Evolutionary conservation across 2,113 vertebrate species (phyloP).

Genomic region (Eubucco bourcierii): DNA sequence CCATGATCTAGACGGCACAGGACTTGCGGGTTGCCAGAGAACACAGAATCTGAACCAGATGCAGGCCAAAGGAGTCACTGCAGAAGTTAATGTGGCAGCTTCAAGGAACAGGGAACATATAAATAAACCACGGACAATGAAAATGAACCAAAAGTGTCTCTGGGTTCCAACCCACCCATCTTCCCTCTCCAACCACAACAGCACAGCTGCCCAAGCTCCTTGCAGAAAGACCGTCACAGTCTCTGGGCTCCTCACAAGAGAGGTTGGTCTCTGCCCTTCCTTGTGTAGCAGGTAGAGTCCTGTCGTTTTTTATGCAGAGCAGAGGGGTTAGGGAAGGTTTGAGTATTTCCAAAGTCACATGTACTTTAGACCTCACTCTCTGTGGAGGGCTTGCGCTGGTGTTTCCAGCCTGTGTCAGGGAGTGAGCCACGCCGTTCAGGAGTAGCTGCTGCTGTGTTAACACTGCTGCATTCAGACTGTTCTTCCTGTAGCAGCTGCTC

Average conservation of each 20-base stretch:
- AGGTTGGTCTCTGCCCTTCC: conserved; percentile 28
- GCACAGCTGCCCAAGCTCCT: conserved; percentile 31
- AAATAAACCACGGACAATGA: conserved; percentile 69
- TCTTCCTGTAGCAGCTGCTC: conserved; percentile 97
- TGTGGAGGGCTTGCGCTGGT: conserved; percentile 88
- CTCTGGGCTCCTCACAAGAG: neutral
- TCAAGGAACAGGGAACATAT: conserved; percentile 62
- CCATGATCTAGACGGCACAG: neutral
- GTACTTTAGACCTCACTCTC: conserved; percentile 91
- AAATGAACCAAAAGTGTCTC: conserved; percentile 59
- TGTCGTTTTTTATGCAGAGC: conserved; percentile 34
- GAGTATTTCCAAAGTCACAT: neutral
- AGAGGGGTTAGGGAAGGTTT: neutral
- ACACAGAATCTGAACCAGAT: conserved; percentile 37
- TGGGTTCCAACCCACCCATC: conserved; percentile 48
- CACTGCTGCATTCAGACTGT: conserved; percentile 94
- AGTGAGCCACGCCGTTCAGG: conserved; percentile 88
- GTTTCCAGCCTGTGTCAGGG: conserved; percentile 94
- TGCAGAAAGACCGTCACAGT: conserved; percentile 45
- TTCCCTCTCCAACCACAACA: conserved; percentile 45
- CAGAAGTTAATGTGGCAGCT: conserved; percentile 39
- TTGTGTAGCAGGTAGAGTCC: conserved; percentile 34
- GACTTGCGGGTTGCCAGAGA: conserved; percentile 25
- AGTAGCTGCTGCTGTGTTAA: conserved; percentile 82
- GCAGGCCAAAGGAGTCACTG: conserved; percentile 50